phyloP scores from a whole-genome alignment of 2,113 vertebrate species.

The Marmota monax region DNA sequence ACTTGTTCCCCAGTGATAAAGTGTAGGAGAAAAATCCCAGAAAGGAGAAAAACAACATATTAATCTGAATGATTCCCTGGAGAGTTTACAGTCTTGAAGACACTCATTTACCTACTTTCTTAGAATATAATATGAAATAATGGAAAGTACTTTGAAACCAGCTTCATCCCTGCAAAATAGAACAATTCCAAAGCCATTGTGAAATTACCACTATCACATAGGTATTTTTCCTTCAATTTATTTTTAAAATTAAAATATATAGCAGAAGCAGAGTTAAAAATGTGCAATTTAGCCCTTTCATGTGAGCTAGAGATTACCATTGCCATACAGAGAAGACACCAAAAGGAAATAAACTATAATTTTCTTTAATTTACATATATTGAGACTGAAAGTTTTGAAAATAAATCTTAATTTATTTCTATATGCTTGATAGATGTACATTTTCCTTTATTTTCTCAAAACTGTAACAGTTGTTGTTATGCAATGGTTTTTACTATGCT shows the following conservation, averaged over 20 bases:
- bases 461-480: rapidly evolving
- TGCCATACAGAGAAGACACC: not conserved
- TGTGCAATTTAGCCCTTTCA: not conserved
- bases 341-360: not conserved
- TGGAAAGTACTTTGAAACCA: not conserved
- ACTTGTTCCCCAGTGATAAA: not conserved
- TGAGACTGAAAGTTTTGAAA: not conserved
- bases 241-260: not conserved
- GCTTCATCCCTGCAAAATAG: not conserved
- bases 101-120: too few species aligned
- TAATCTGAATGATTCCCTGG: not conserved
- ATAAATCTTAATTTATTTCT: not conserved
- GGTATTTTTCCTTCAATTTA: not conserved
- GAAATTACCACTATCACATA: too few species aligned
- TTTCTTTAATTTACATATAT: not conserved
- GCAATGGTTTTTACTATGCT: not conserved
- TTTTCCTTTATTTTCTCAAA: not conserved
- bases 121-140: not conserved
- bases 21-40: not conserved
- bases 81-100: not conserved
- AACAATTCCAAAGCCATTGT: not conserved
- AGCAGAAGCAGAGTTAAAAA: not conserved
- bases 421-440: not conserved
- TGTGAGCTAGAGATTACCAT: not conserved
- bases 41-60: not conserved